A percentile compares a stretch with the other conserved stretches of the same genome.
Evolutionary conservation across 2,797 vertebrate genomes (phyloP).

Genomic region (Pantherophis alleghaniensis): DNA sequence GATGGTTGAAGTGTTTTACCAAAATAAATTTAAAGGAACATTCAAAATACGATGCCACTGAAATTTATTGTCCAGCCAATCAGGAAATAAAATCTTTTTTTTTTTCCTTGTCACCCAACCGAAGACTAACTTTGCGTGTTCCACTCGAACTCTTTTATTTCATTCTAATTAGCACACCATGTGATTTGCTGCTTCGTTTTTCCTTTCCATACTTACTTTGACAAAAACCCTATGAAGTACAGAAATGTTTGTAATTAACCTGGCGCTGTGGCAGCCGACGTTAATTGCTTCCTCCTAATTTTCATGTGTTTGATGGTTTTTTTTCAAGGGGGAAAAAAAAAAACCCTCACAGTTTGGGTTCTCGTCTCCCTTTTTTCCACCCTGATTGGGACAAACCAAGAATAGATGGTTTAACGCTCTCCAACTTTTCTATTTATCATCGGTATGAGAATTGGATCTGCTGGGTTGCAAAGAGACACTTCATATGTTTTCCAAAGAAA

Average conservation of each 20-base stretch:
- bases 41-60: neutral
- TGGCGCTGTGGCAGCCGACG: neutral
- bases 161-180: constrained; percentile 9
- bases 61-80: neutral
- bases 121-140: neutral
- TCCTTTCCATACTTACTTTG: neutral
- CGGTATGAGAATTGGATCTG: neutral
- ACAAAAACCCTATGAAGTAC: neutral
- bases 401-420: neutral
- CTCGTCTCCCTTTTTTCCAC: neutral
- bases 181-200: neutral
- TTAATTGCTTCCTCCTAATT: neutral
- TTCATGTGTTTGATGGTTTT: neutral
- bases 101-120: neutral
- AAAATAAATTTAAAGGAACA: neutral
- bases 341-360: neutral
- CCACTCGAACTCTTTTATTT: constrained; percentile 8
- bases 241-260: constrained; percentile 25
- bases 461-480: neutral
- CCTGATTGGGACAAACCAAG: neutral
- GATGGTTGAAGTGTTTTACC: neutral
- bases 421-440: neutral
- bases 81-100: neutral
- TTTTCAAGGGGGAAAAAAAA: neutral
- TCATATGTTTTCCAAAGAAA: neutral